Evolutionary conservation across 2,888 invertebrate genomes (phyloP).

Genomic region (Sialis lutaria): DNA sequence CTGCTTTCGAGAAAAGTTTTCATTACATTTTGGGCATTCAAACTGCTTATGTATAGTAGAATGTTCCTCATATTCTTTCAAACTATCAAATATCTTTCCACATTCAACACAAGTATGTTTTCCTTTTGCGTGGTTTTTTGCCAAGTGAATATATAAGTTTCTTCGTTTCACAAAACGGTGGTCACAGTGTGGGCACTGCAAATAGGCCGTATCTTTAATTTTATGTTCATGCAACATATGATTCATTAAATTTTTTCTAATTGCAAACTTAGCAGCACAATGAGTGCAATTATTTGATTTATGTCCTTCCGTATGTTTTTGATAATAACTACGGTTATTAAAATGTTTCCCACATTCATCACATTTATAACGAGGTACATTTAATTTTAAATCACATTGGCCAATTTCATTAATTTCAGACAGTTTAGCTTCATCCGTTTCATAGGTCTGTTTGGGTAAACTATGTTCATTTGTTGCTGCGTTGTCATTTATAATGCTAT

Average conservation of each 20-base stretch:
- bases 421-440: no score
- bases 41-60: slow-evolving; percentile 17
- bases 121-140: slow-evolving; percentile 17
- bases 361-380: not conserved
- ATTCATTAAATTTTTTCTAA: slow-evolving; percentile 18
- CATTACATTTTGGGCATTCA: slow-evolving; percentile 18
- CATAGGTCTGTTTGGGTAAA: no score
- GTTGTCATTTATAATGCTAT: no score
- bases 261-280: slow-evolving; percentile 20
- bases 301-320: slow-evolving; percentile 20
- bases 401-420: not conserved
- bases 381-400: not conserved
- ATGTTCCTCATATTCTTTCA: slow-evolving; percentile 16
- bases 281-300: slow-evolving; percentile 21
- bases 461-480: no score
- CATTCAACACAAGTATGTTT: slow-evolving; percentile 20
- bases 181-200: slow-evolving; percentile 13
- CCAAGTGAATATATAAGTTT: slow-evolving; percentile 17
- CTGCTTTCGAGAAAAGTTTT: slow-evolving; percentile 19
- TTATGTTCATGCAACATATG: slow-evolving; percentile 19
- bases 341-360: not conserved
- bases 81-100: slow-evolving; percentile 16
- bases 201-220: slow-evolving; percentile 12
- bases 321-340: slow-evolving; percentile 14
- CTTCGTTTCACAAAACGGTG: slow-evolving; percentile 14